A percentile compares a stretch with the other conserved stretches of the same genome.
Evolutionary conservation across 2,113 vertebrate species (phyloP).

Genomic region (Ellobius talpinus): DNA sequence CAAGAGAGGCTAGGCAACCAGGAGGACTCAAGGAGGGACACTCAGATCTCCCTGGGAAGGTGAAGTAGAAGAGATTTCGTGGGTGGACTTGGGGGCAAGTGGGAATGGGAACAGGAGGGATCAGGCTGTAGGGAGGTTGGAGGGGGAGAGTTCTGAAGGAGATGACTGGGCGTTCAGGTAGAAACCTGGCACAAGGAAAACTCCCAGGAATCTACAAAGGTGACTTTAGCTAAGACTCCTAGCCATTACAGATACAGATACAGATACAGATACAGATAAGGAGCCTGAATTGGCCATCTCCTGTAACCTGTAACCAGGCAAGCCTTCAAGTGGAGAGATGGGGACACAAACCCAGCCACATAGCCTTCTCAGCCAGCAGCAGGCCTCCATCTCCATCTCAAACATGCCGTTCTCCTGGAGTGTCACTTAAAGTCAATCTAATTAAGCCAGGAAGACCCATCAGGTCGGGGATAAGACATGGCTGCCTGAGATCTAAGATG

Average conservation of each 20-base stretch:
- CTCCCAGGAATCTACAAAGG: background rate
- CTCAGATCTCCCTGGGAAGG: background rate
- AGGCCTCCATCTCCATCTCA: background rate
- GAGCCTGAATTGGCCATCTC: background rate
- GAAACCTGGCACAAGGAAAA: background rate
- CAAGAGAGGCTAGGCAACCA: background rate
- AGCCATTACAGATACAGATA: too few species aligned
- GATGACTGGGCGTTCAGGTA: background rate
- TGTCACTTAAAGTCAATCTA: background rate
- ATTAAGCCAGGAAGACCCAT: background rate
- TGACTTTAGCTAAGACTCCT: background rate
- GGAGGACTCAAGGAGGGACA: background rate
- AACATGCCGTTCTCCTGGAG: background rate
- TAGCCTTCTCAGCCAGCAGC: background rate
- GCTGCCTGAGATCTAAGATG: constrained; percentile 24
- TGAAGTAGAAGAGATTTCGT: background rate
- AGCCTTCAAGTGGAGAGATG: background rate
- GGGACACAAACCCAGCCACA: background rate
- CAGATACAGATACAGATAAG: too few species aligned
- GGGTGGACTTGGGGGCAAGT: background rate
- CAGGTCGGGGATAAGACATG: background rate
- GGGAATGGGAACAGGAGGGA: background rate
- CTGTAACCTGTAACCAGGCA: background rate
- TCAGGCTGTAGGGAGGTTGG: background rate
- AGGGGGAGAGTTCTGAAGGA: background rate